Evolutionary conservation across 2,888 invertebrate genomes (phyloP), one percentile per base, ranked within the genome.

Genomic region (Cantharis flavilabris): DNA sequence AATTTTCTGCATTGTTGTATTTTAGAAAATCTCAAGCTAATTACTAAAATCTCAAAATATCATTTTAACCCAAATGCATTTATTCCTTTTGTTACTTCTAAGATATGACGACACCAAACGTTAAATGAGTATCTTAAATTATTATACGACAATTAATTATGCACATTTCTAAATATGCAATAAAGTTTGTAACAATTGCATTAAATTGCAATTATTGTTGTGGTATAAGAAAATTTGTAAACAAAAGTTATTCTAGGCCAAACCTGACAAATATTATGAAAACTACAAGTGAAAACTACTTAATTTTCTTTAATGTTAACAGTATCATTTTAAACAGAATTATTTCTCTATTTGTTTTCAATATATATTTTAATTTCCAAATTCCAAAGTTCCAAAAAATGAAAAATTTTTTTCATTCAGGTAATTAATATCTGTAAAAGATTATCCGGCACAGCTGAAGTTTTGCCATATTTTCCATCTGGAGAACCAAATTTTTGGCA

Each of bases 41-140:
- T 72, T 64, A 26, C 18, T 26, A 13, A 16, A 18, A 49, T 14
- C 64, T 71, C 72, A 23, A 49, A 71, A 72, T 71, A 30, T 16
- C 49, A 33, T 71, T 71, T 49, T 69, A 71, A 70, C 75, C 70
- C 30, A 75, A 72, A 76, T 72, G 72, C 69, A 76, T 76, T 69
- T n/a, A 69, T 62, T 49, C 11, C 30, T 76, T 49, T 49, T 69
- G 67, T 62, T 73, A 62, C 73, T 73, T 62, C 33, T 20, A 33
- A 13, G 18, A 20, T n/a, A 49, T 69, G 73, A 71, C 70, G 75
- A 30, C 75, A 75, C 67, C 70, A 49, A 33, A 70, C 70, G 70
- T 70, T 74, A 30, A 73, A 33, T 30, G 28, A 10, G 28, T 14
- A n/a, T 75, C 16, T 49, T n/a, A 49, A 49, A 67, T 75, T 75